These are phyloP conservation scores for Agrenia bidenticulata DNA, from an alignment of 2,888 invertebrate species.

Conservation along the genomic window DNA sequence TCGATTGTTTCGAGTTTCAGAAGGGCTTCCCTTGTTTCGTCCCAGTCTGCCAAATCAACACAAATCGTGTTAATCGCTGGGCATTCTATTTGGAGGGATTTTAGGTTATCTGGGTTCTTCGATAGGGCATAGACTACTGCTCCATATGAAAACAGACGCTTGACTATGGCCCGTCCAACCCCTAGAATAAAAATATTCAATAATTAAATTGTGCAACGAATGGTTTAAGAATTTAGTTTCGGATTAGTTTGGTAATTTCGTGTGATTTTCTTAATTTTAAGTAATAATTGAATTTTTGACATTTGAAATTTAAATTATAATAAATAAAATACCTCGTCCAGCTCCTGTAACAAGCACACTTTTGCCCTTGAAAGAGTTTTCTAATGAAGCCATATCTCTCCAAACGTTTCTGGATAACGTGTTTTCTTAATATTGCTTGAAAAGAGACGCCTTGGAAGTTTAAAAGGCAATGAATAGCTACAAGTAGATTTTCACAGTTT, in stretches of 20 bases:
- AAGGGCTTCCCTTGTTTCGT: slow-evolving; percentile 65
- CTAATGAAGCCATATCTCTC: no score
- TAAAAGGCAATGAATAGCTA: no score
- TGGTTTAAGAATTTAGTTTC: no score
- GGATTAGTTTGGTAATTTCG: background rate
- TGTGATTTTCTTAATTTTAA: no score
- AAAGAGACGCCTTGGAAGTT: no score
- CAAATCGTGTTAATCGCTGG: slow-evolving; percentile 65
- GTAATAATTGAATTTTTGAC: slow-evolving; percentile 20
- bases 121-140: slow-evolving; percentile 80
- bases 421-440: no score
- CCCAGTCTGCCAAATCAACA: slow-evolving; percentile 76
- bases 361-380: slow-evolving; percentile 66
- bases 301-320: no score
- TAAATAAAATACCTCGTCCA: slow-evolving; percentile 78
- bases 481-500: no score
- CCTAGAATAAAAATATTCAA: no score
- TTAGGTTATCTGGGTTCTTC: slow-evolving; percentile 67
- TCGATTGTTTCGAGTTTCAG: slow-evolving; percentile 68
- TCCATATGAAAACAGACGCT: slow-evolving; percentile 23
- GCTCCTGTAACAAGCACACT: slow-evolving; percentile 83
- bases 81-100: slow-evolving; percentile 64
- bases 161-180: slow-evolving; percentile 65
- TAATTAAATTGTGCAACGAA: background rate
- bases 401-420: no score